Evolutionary conservation across 2,888 invertebrate genomes (phyloP).

Genomic region (Bugulina stolonifera): DNA sequence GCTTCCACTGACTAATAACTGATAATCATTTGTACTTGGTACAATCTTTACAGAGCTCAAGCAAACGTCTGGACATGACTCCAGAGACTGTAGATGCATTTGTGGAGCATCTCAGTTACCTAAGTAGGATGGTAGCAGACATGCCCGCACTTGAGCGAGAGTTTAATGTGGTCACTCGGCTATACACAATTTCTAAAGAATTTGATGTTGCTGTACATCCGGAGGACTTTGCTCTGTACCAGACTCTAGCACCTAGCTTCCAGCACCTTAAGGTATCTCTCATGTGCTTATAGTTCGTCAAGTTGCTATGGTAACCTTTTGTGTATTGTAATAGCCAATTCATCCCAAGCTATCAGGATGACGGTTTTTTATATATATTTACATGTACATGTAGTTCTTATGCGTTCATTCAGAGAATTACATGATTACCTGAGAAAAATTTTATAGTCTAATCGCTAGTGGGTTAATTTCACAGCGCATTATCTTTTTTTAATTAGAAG

Average conservation of each 20-base stretch:
- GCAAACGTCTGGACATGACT: conserved; percentile 45
- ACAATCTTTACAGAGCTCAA: conserved; percentile 48
- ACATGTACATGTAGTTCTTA: no score
- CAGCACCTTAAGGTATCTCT: conserved; percentile 49
- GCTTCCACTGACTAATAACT: no score
- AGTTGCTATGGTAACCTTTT: not conserved
- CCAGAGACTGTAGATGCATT: conserved; percentile 51
- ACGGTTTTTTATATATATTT: no score
- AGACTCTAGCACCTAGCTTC: conserved; percentile 51
- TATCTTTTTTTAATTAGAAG: no score
- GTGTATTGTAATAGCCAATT: no score
- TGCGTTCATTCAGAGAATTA: no score
- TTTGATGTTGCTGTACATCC: conserved; percentile 44
- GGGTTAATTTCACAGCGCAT: no score
- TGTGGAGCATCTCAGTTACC: conserved; percentile 52
- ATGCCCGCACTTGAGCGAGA: conserved; percentile 50
- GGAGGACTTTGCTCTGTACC: conserved; percentile 50
- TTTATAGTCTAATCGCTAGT: no score
- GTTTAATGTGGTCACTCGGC: conserved; percentile 47
- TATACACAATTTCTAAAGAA: conserved; percentile 50
- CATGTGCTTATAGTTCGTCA: not conserved
- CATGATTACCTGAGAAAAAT: no score
- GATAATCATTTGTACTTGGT: no score
- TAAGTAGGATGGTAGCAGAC: conserved; percentile 49
- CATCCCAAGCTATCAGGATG: no score